Conservation (phyloP, 2,797 vertebrate species). For the Lophius americanus region DNA sequence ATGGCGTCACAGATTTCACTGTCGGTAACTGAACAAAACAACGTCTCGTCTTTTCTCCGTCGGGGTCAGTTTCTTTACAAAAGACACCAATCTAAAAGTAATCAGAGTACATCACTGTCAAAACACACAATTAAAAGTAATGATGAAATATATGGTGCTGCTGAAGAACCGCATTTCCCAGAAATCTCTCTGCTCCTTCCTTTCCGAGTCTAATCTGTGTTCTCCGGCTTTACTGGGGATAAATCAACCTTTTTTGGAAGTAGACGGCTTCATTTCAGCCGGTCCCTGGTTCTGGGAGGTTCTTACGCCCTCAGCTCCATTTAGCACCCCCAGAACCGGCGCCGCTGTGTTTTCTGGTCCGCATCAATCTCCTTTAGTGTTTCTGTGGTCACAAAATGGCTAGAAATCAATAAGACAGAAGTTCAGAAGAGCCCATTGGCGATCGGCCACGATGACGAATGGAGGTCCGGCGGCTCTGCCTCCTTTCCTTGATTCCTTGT, state of each 20-base stretch:
- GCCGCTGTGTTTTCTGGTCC: slow-evolving; percentile 39
- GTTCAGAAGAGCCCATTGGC: slow-evolving; percentile 51
- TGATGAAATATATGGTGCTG: neutral
- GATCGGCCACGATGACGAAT: slow-evolving; percentile 57
- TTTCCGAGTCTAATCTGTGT: neutral
- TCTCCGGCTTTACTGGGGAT: neutral
- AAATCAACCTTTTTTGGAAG: slow-evolving; percentile 18
- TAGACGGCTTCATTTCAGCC: slow-evolving; percentile 17
- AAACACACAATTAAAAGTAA: slow-evolving; percentile 5
- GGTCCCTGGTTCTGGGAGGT: slow-evolving; percentile 27
- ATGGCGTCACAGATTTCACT: slow-evolving; percentile 22
- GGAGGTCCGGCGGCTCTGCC: slow-evolving; percentile 30
- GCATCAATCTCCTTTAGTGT: slow-evolving; percentile 64
- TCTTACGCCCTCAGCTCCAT: slow-evolving; percentile 49
- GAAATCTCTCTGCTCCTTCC: neutral
- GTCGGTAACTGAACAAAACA: slow-evolving; percentile 21
- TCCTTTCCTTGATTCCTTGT: slow-evolving; percentile 27
- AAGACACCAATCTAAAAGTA: slow-evolving; percentile 10
- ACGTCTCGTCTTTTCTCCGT: neutral
- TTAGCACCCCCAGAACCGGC: slow-evolving; percentile 48
- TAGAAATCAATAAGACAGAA: slow-evolving; percentile 63
- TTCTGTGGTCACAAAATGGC: slow-evolving; percentile 56
- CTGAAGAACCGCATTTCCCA: slow-evolving; percentile 5
- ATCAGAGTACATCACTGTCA: slow-evolving; percentile 1
- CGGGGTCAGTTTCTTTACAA: slow-evolving; percentile 48